These are phyloP conservation scores for Periphyllus acericola DNA, from an alignment of 2,888 invertebrate species.

Conservation along the genomic window DNA sequence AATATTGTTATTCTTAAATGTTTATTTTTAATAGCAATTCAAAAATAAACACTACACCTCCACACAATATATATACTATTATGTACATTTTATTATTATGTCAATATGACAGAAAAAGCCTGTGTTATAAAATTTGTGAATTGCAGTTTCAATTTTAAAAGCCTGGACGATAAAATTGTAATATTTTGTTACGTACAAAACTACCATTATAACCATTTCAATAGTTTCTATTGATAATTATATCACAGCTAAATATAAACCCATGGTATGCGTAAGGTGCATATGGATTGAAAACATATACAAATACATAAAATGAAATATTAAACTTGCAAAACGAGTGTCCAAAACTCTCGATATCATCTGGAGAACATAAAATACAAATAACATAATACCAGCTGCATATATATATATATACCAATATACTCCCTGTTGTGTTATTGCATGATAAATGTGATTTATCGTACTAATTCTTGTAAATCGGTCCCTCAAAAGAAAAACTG, in stretches of 20 bases:
- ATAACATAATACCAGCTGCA: slow-evolving; percentile 1
- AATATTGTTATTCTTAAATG: too few species aligned
- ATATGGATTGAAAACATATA: not conserved
- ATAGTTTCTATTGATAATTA: not conserved
- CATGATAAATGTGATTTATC: slow-evolving; percentile 34
- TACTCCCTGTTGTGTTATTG: not conserved
- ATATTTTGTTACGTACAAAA: not conserved
- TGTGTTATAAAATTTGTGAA: not conserved
- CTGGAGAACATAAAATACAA: slow-evolving; percentile 15
- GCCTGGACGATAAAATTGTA: not conserved
- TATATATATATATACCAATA: not conserved
- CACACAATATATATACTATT: not conserved
- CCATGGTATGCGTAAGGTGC: not conserved
- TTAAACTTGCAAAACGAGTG: not conserved
- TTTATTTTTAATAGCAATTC: too few species aligned
- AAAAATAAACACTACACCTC: too few species aligned
- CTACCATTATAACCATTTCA: not conserved
- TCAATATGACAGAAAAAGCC: not conserved
- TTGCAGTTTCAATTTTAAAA: too few species aligned
- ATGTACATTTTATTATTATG: not conserved
- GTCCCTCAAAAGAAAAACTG: slow-evolving; percentile 1
- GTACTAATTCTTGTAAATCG: not conserved
- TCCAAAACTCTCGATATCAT: not conserved
- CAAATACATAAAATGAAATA: not conserved
- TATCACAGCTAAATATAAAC: not conserved